These are phyloP conservation scores for Halcyon smyrnensis DNA, from an alignment of 2,797 vertebrate species.

Conservation along the genomic window DNA sequence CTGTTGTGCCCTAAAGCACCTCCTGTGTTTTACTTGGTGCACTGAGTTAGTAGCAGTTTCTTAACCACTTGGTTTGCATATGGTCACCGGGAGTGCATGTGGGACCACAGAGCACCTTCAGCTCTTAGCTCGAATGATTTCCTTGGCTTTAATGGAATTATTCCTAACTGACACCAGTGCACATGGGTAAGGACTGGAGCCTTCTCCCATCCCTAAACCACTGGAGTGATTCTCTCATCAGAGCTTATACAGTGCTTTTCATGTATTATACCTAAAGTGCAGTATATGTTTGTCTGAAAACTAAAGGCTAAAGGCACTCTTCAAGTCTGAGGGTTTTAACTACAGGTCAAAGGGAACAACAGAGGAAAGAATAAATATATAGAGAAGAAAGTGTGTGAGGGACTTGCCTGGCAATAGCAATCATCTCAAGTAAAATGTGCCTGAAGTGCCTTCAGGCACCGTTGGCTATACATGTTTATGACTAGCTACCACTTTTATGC, in stretches of 20 bases:
- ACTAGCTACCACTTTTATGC: neutral
- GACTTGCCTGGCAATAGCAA: neutral
- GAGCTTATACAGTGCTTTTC: neutral
- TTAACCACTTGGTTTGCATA: neutral
- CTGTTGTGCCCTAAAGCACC: neutral
- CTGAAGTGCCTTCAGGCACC: neutral
- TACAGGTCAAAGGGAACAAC: neutral
- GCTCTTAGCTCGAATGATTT: neutral
- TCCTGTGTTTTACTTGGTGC: neutral
- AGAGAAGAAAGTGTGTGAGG: neutral
- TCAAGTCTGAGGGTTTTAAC: neutral
- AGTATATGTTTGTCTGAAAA: neutral
- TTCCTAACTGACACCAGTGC: neutral
- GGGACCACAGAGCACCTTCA: neutral
- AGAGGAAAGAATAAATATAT: neutral
- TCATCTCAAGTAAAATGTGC: neutral
- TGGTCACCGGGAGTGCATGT: neutral
- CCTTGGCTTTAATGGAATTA: neutral
- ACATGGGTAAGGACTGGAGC: neutral
- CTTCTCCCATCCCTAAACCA: neutral
- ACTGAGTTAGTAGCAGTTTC: neutral
- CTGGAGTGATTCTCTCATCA: neutral
- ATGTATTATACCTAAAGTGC: neutral
- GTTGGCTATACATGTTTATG: neutral
- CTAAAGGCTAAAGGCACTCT: neutral